These are phyloP conservation scores for Meiosimyza decipiens DNA, from an alignment of 2,888 invertebrate species.

Conservation along the genomic window DNA sequence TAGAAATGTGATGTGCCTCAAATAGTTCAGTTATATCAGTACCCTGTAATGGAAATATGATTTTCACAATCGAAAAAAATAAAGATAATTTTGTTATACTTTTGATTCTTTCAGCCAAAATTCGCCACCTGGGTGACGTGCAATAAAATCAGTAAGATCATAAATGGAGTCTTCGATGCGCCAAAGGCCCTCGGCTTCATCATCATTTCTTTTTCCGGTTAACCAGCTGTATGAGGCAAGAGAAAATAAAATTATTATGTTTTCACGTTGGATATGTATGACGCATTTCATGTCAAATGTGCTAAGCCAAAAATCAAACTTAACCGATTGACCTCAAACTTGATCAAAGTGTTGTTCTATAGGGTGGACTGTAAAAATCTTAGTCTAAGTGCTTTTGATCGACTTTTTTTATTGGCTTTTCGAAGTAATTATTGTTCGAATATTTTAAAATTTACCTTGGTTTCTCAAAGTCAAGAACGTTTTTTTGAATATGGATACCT, in stretches of 20 bases:
- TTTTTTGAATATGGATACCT: too few species aligned
- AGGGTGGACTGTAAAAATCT: too few species aligned
- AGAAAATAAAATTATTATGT: neutral
- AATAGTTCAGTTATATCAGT: slow-evolving; percentile 86
- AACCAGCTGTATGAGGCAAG: slow-evolving; percentile 69
- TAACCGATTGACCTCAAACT: too few species aligned
- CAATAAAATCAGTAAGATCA: slow-evolving; percentile 82
- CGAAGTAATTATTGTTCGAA: too few species aligned
- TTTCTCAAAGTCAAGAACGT: too few species aligned
- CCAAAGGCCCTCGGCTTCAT: slow-evolving; percentile 83
- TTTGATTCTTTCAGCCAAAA: slow-evolving; percentile 79
- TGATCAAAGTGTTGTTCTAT: too few species aligned
- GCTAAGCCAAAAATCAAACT: too few species aligned
- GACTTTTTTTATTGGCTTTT: too few species aligned
- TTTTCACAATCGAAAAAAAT: neutral
- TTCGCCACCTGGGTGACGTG: slow-evolving; percentile 86
- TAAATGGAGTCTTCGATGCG: slow-evolving; percentile 82
- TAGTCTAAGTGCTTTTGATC: too few species aligned
- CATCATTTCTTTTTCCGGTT: slow-evolving; percentile 73
- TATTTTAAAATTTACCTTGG: too few species aligned
- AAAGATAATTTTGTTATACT: slow-evolving; percentile 63
- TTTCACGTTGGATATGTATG: too few species aligned
- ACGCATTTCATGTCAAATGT: too few species aligned
- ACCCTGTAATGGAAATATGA: slow-evolving; percentile 67
- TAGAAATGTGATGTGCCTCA: slow-evolving; percentile 77